Percentiles rank a stretch among this genome's conserved stretches.
phyloP scores from a whole-genome alignment of 2,888 invertebrate species.

The Odontomyia ornata region DNA sequence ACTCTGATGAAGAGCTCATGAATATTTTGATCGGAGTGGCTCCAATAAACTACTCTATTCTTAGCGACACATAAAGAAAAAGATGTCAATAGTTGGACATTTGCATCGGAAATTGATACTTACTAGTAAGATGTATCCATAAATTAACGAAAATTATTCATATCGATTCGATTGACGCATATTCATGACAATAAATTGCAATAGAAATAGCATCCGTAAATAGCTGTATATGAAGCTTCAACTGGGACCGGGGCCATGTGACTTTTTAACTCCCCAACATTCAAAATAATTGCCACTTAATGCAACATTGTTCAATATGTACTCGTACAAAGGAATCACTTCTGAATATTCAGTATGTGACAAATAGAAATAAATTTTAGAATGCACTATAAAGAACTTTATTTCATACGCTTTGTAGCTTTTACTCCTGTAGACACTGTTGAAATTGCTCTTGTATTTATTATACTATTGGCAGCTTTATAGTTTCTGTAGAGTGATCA shows the following conservation, averaged over 20 bases:
- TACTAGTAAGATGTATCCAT: not conserved
- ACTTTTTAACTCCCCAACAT: not conserved
- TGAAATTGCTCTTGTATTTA: too few species aligned
- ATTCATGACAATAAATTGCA: not conserved
- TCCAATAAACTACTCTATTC: too few species aligned
- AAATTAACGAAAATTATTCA: not conserved
- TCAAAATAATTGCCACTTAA: not conserved
- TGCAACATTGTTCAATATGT: not conserved
- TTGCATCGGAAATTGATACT: constrained; percentile 2
- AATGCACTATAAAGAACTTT: too few species aligned
- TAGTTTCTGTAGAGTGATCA: too few species aligned
- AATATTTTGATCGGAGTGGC: too few species aligned
- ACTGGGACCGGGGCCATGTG: not conserved
- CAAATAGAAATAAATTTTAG: not conserved
- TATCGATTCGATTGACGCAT: not conserved
- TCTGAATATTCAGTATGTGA: not conserved
- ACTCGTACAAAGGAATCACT: not conserved
- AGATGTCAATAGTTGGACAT: not conserved
- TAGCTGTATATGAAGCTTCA: not conserved
- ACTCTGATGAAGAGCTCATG: too few species aligned
- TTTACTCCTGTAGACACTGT: too few species aligned
- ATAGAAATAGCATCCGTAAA: not conserved
- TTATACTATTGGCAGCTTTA: too few species aligned
- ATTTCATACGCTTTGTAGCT: too few species aligned
- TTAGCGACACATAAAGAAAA: too few species aligned